A percentile compares a stretch with the other conserved stretches of the same genome.
Conservation (phyloP, 2,113 vertebrate genomes). For the Eptatretus burgeri region DNA sequence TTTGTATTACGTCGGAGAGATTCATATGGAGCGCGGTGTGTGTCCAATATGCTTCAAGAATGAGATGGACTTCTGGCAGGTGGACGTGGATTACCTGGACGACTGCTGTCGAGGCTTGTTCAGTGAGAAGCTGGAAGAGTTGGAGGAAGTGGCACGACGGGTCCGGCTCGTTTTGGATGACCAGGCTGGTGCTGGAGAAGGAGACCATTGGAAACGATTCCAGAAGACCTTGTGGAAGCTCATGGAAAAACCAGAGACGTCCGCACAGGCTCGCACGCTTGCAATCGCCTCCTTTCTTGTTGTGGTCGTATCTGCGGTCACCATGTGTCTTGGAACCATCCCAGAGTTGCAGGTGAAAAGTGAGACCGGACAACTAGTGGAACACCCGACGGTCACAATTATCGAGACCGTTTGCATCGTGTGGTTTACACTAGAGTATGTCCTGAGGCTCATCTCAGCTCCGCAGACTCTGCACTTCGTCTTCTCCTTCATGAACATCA, state of each 20-base stretch:
- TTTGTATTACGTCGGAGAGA: slow-evolving; percentile 64
- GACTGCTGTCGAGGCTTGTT: slow-evolving; percentile 69
- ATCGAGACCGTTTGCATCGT: slow-evolving; percentile 70
- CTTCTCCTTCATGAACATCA: slow-evolving; percentile 67
- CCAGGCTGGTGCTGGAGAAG: slow-evolving; percentile 18
- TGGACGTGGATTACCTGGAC: slow-evolving; percentile 52
- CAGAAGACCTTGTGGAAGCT: slow-evolving; percentile 61
- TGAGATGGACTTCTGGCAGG: slow-evolving; percentile 97
- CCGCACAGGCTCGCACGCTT: slow-evolving; percentile 39
- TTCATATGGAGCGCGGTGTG: slow-evolving; percentile 80
- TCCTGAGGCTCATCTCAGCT: slow-evolving; percentile 47
- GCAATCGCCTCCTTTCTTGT: slow-evolving; percentile 63
- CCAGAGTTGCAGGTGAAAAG: slow-evolving; percentile 59
- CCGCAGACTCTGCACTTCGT: slow-evolving; percentile 55
- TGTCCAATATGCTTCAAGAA: slow-evolving; percentile 87
- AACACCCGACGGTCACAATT: slow-evolving; percentile 53
- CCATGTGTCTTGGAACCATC: slow-evolving; percentile 78
- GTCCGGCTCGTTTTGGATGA: slow-evolving; percentile 68
- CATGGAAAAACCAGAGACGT: slow-evolving; percentile 80
- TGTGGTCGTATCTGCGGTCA: slow-evolving; percentile 47
- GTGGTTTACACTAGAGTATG: slow-evolving; percentile 76
- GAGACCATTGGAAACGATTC: slow-evolving; percentile 33
- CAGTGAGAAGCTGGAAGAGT: slow-evolving; percentile 60
- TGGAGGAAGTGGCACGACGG: slow-evolving; percentile 56
- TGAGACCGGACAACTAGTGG: slow-evolving; percentile 29